Evolutionary conservation across 1,140 invertebrate genomes (phyloP).

Genomic region (Maconellicoccus hirsutus): DNA sequence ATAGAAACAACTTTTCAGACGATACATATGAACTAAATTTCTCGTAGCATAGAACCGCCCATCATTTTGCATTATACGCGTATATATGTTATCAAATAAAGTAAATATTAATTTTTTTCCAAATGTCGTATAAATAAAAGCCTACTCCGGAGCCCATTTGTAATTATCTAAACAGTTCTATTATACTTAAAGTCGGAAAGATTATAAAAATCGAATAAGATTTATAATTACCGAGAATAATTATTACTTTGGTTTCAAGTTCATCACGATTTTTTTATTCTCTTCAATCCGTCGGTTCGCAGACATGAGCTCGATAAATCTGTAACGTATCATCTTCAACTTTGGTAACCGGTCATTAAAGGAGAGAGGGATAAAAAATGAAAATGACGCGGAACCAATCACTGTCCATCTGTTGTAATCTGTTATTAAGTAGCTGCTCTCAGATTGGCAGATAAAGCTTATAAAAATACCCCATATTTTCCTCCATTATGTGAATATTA

Average conservation of each 20-base stretch:
- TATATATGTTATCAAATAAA: background rate
- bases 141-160: background rate
- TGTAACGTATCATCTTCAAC: slow-evolving; percentile 16
- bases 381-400: slow-evolving; percentile 20
- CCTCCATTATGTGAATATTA: slow-evolving; percentile 11
- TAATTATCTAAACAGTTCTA: slow-evolving; percentile 9
- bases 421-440: slow-evolving; percentile 17
- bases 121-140: background rate
- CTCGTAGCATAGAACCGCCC: background rate
- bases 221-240: slow-evolving; percentile 15
- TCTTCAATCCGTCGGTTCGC: slow-evolving; percentile 7
- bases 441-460: slow-evolving; percentile 18
- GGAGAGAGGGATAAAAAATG: slow-evolving; percentile 13
- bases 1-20: too few species aligned
- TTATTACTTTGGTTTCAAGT: slow-evolving; percentile 19
- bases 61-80: background rate
- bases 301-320: slow-evolving; percentile 17
- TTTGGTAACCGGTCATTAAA: slow-evolving; percentile 17
- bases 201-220: slow-evolving; percentile 15
- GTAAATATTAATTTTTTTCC: background rate
- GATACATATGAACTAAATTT: background rate
- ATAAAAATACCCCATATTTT: background rate
- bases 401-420: slow-evolving; percentile 17
- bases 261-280: slow-evolving; percentile 1
- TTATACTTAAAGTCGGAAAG: background rate